phyloP scores from a whole-genome alignment of 2,888 invertebrate species.

The Noctua comes region DNA sequence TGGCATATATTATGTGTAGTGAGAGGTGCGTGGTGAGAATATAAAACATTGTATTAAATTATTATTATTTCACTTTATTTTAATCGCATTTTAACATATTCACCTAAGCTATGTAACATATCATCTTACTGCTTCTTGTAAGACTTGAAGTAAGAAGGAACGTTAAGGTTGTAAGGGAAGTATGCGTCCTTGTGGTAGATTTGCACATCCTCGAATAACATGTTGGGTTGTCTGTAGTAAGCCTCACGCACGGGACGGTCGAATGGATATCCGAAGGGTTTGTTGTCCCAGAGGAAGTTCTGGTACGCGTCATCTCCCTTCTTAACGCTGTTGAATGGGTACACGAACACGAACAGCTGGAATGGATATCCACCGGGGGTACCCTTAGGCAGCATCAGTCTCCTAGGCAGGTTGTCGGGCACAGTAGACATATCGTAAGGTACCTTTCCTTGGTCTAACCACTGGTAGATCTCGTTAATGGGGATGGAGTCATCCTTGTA shows the following conservation, averaged over 20 bases:
- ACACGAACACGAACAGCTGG: constrained; percentile 92
- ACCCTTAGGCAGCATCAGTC: constrained; percentile 93
- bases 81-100: constrained; percentile 17
- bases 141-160: constrained; percentile 69
- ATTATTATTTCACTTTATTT: constrained; percentile 14
- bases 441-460: constrained; percentile 88
- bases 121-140: constrained; percentile 50
- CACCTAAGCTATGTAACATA: background rate
- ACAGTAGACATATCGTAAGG: constrained; percentile 88
- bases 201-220: constrained; percentile 90
- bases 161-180: constrained; percentile 74
- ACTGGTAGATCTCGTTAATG: constrained; percentile 90
- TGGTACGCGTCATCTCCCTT: constrained; percentile 77
- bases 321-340: constrained; percentile 86
- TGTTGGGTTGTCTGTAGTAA: constrained; percentile 90
- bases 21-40: background rate
- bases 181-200: constrained; percentile 87
- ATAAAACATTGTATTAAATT: background rate
- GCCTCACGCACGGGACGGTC: constrained; percentile 87
- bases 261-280: constrained; percentile 90
- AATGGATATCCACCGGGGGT: constrained; percentile 92
- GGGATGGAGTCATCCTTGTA: constrained; percentile 92
- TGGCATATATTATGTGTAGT: background rate
- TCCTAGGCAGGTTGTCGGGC: constrained; percentile 92
- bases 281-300: constrained; percentile 83